These are phyloP conservation scores for Panopea generosa DNA, from an alignment of 2,888 invertebrate species.

Conservation along the genomic window DNA sequence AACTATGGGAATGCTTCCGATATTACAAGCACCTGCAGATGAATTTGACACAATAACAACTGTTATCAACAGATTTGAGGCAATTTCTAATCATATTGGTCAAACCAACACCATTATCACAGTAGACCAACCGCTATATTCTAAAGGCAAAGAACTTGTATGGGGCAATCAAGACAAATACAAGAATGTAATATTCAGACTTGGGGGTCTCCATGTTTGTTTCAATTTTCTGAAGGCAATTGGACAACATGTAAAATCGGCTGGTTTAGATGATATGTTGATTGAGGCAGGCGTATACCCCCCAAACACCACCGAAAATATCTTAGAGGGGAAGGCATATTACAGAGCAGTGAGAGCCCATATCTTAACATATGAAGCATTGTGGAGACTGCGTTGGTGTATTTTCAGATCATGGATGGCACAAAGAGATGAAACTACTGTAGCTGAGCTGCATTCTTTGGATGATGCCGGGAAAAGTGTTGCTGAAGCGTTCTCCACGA, in stretches of 20 bases:
- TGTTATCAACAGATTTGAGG: conserved; percentile 23
- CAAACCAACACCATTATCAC: conserved; percentile 47
- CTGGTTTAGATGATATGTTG: conserved; percentile 36
- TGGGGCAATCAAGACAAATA: conserved; percentile 18
- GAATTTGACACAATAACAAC: conserved; percentile 41
- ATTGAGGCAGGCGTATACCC: conserved; percentile 28
- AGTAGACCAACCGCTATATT: conserved; percentile 35
- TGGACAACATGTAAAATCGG: conserved; percentile 30
- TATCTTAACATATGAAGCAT: conserved; percentile 20
- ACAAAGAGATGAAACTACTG: not conserved
- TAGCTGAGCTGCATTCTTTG: not conserved
- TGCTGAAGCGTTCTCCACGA: conserved; percentile 2
- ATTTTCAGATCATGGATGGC: conserved; percentile 10
- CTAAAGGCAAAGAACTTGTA: conserved; percentile 22
- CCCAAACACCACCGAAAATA: conserved; percentile 13
- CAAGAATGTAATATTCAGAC: conserved; percentile 17
- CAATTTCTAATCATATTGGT: conserved; percentile 24
- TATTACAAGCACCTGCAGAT: conserved; percentile 49
- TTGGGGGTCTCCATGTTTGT: conserved; percentile 21
- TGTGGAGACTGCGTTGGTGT: conserved; percentile 19
- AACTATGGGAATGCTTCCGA: conserved; percentile 21
- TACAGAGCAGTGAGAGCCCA: conserved; percentile 31
- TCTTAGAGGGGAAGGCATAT: conserved; percentile 33
- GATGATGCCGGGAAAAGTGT: not conserved
- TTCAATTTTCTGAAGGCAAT: conserved; percentile 40